These are phyloP conservation scores for Homalodisca vitripennis DNA, from an alignment of 1,140 invertebrate genomes.

Conservation along the genomic window DNA sequence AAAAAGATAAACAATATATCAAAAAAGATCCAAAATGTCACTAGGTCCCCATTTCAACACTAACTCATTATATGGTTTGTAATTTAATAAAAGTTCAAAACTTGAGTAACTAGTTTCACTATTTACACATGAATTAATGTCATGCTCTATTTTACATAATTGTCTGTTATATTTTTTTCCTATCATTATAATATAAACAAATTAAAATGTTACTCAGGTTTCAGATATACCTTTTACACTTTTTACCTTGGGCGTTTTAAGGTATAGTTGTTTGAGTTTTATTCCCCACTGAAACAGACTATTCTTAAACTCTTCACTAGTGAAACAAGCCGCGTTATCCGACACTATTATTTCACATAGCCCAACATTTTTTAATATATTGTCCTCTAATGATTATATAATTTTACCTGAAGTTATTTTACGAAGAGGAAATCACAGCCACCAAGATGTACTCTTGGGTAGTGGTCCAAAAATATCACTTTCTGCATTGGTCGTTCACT, in stretches of 20 bases:
- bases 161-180: too few species aligned
- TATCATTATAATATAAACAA: too few species aligned
- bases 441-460: not conserved
- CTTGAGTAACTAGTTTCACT: too few species aligned
- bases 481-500: not conserved
- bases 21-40: too few species aligned
- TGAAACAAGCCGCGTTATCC: not conserved
- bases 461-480: not conserved
- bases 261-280: not conserved
- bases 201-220: too few species aligned
- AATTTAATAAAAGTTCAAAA: too few species aligned
- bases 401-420: not conserved
- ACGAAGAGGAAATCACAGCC: not conserved
- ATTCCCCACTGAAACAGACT: not conserved
- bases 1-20: too few species aligned
- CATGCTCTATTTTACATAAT: too few species aligned
- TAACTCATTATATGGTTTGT: too few species aligned
- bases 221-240: not conserved
- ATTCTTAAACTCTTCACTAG: constrained; percentile 4
- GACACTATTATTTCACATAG: not conserved
- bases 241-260: not conserved
- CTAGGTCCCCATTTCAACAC: too few species aligned
- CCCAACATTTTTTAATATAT: not conserved
- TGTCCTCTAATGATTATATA: not conserved
- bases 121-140: too few species aligned